Percentiles rank a stretch among this genome's conserved stretches.
Evolutionary conservation across 2,888 invertebrate species (phyloP).

Genomic region (Hemicrepidius hirtus): DNA sequence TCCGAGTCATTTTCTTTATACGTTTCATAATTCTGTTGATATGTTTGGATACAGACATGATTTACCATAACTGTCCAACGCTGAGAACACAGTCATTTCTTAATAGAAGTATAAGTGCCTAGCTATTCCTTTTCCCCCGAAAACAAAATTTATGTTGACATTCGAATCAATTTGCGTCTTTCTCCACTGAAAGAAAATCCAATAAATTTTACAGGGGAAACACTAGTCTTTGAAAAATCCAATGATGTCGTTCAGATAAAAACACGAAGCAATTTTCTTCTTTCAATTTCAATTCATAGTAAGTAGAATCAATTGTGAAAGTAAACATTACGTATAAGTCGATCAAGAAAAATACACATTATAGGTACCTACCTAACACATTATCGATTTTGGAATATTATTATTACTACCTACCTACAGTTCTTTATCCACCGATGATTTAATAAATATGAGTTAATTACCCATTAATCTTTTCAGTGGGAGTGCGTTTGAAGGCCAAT

Average conservation of each 20-base stretch:
- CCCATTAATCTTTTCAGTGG: slow-evolving; percentile 79
- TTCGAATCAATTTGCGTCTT: slow-evolving; percentile 27
- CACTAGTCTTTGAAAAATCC: slow-evolving; percentile 8
- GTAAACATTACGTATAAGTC: neutral
- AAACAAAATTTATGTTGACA: slow-evolving; percentile 7
- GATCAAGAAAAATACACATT: too few relatives aligned
- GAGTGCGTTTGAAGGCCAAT: slow-evolving; percentile 97
- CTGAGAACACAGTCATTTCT: too few relatives aligned
- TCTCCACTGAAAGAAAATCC: neutral
- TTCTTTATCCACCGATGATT: neutral
- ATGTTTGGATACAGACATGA: too few relatives aligned
- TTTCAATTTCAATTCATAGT: neutral
- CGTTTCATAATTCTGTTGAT: too few relatives aligned
- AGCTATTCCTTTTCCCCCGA: neutral
- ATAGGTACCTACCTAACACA: neutral
- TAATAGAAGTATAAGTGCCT: neutral
- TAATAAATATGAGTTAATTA: slow-evolving; percentile 34
- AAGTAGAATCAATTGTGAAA: neutral
- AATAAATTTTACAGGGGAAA: slow-evolving; percentile 9
- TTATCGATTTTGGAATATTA: too few relatives aligned
- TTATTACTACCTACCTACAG: too few relatives aligned
- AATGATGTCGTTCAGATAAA: neutral
- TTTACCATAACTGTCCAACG: too few relatives aligned
- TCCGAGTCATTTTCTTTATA: too few relatives aligned
- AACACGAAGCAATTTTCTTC: slow-evolving; percentile 1